Conservation (phyloP, 2,113 vertebrate genomes). For the Gavia stellata region DNA sequence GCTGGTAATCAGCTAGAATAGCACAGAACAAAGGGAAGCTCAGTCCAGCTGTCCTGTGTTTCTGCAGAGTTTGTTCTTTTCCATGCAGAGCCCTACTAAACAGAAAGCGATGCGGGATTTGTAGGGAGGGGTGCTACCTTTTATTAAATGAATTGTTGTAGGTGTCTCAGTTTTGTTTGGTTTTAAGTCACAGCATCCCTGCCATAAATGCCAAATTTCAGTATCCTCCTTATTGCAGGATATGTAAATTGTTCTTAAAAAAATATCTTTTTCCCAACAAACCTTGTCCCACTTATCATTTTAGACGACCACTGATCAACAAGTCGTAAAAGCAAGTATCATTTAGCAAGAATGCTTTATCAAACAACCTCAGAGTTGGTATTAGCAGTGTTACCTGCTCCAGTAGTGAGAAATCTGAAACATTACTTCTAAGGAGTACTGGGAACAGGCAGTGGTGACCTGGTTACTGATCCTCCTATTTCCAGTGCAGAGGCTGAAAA, state of each 20-base stretch:
- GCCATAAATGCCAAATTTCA: background rate
- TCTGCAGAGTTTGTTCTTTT: background rate
- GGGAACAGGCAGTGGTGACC: background rate
- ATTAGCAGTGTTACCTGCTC: background rate
- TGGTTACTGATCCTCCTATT: background rate
- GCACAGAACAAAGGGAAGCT: background rate
- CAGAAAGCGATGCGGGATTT: background rate
- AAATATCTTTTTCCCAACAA: background rate
- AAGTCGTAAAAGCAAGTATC: background rate
- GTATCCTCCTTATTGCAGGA: background rate
- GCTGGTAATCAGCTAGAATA: background rate
- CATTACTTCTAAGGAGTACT: background rate
- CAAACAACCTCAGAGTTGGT: background rate
- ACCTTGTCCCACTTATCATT: background rate
- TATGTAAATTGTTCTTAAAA: background rate
- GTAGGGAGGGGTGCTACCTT: background rate
- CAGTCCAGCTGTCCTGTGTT: background rate
- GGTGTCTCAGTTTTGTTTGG: background rate
- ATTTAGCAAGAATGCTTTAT: background rate
- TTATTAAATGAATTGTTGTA: background rate
- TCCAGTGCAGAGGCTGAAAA: background rate
- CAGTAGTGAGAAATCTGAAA: background rate
- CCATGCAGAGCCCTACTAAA: background rate
- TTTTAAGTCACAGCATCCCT: background rate
- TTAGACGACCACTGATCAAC: background rate